Conservation (phyloP, 2,888 invertebrate species). For the Caenorhabditis drosophilae region DNA sequence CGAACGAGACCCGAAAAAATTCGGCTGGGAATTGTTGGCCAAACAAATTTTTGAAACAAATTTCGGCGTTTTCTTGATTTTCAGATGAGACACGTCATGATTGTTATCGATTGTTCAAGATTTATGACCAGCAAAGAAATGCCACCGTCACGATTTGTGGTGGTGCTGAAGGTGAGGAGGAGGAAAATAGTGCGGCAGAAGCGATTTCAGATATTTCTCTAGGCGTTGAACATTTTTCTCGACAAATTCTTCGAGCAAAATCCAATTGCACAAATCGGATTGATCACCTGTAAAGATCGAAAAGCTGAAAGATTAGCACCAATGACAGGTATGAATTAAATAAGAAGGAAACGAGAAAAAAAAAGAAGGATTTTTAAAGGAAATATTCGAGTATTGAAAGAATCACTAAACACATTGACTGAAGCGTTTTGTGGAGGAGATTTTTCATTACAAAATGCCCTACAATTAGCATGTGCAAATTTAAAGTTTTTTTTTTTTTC, state of each 20-base stretch:
- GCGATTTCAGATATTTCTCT: too few relatives aligned
- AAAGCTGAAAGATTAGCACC: constrained; percentile 90
- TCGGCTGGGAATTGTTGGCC: constrained; percentile 82
- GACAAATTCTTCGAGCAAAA: constrained; percentile 98
- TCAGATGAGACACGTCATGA: constrained; percentile 89
- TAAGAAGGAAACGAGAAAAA: neutral
- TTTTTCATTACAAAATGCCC: constrained; percentile 92
- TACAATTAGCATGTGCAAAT: constrained; percentile 85
- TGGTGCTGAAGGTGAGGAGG: constrained; percentile 39
- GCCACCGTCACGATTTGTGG: constrained; percentile 78
- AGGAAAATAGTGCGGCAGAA: neutral
- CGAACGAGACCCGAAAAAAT: constrained; percentile 75
- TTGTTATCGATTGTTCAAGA: constrained; percentile 90
- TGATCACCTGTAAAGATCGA: constrained; percentile 89
- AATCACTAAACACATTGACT: constrained; percentile 71
- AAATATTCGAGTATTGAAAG: constrained; percentile 69
- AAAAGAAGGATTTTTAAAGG: constrained; percentile 18
- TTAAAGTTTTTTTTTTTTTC: constrained; percentile 74
- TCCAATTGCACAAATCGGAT: constrained; percentile 93
- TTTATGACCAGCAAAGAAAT: constrained; percentile 93
- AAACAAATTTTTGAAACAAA: neutral
- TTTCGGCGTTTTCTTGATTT: constrained; percentile 4
- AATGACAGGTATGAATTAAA: constrained; percentile 79
- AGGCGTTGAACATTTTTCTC: constrained; percentile 85
- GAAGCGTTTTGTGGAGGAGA: constrained; percentile 83